Base-by-base conservation (phyloP, 2,797 vertebrate genomes). In the Hafferia zeledoni region DNA sequence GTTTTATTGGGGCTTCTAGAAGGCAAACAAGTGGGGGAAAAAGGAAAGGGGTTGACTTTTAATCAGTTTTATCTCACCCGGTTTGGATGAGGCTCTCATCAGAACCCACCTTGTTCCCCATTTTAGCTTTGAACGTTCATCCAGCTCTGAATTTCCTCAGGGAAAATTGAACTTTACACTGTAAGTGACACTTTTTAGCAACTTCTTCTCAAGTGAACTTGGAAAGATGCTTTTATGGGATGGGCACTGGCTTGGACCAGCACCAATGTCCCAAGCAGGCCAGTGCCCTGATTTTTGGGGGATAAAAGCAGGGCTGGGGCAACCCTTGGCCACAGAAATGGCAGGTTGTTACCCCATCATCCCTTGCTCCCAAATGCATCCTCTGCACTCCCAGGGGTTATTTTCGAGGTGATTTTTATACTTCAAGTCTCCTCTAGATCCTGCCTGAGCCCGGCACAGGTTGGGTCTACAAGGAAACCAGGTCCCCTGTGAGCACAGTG, bases 401-500 rank as follows among this genome's bases (percentile, higher is more conserved):
- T 60, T 70, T 49, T 47, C 11, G 18, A 64, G 64, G 50, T 39
- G 19, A 11, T 8, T 64, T 52, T 31, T 56, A 27, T 30, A 15
- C 19, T 60, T 35, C 17, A 52, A 50, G 15, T 37, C 63, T 79
- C 53, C 28, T 1, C 6, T 5, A 6, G 41, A 16, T 11, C 37
- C 20, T 3, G 39, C 12, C 10, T 24, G 10, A 69, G 52, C 17
- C 11, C 49, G 37, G 39, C 5, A 2, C 11, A 37, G 33, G 24
- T 30, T 61, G 59, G 37, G 39, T 61, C 59, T 31, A 5, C 28
- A 7, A 41, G 59, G 59, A 56, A 69, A 22, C 8, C 25, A 2
- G 39, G 20, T 67, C 33, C 49, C 60, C 31, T 5, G 17, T 0
- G 3, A 75, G 25, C 5, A 63, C 0, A 0, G 64, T 0, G 1